Conservation (phyloP, 2,888 invertebrate genomes). For the Myopa tessellatipennis region DNA sequence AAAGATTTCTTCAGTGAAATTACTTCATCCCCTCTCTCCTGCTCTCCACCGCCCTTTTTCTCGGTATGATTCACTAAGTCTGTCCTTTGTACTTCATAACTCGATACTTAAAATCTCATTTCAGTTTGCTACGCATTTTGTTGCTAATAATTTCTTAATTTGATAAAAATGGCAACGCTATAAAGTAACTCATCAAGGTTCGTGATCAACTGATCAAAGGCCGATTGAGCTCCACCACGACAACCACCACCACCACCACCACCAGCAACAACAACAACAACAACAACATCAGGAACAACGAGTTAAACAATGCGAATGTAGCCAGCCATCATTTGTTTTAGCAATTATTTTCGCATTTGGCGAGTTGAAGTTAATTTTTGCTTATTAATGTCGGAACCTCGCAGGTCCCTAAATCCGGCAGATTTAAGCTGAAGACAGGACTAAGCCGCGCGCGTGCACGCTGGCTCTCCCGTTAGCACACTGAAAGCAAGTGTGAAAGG, state of each 20-base stretch:
- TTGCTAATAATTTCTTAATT: conserved; percentile 35
- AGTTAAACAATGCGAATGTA: background rate
- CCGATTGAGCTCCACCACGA: background rate
- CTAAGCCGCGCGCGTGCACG: conserved; percentile 1
- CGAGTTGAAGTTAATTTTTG: conserved; percentile 38
- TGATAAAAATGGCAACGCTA: conserved; percentile 17
- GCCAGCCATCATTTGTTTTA: conserved; percentile 36
- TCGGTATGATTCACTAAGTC: background rate
- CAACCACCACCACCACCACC: background rate
- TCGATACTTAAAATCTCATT: conserved; percentile 10
- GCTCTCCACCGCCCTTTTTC: background rate
- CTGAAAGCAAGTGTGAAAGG: conserved; percentile 17
- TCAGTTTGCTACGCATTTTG: background rate
- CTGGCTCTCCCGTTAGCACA: background rate
- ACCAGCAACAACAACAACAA: background rate
- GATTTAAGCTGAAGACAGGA: background rate
- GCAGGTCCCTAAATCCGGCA: conserved; percentile 20
- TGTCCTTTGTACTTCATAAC: background rate
- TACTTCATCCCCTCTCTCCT: background rate
- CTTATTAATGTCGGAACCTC: conserved; percentile 36
- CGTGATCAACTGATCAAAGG: background rate
- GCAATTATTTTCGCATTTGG: conserved; percentile 41
- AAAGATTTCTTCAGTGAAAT: too few relatives aligned
- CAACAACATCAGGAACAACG: conserved; percentile 13
- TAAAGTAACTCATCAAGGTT: conserved; percentile 24